phyloP scores from a whole-genome alignment of 2,888 invertebrate species.

The Himalopsyche kuldschensis region DNA sequence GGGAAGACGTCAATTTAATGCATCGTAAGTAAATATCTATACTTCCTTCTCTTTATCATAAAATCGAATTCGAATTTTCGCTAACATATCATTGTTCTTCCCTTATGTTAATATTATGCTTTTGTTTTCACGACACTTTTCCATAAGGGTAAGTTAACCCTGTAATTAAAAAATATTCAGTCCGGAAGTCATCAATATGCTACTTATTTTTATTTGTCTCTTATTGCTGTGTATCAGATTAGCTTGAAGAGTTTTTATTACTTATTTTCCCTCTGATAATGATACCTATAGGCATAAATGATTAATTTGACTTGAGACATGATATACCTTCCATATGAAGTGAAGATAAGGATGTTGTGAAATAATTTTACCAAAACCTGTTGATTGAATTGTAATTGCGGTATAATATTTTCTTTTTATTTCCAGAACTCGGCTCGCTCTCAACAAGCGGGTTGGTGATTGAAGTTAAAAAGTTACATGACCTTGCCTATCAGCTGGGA shows the following conservation, averaged over 20 bases:
- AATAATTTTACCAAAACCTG: background rate
- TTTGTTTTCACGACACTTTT: background rate
- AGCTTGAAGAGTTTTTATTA: too few species aligned
- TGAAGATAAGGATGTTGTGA: too few species aligned
- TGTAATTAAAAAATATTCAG: background rate
- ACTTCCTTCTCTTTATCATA: background rate
- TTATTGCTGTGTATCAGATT: too few species aligned
- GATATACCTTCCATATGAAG: too few species aligned
- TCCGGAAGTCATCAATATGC: background rate
- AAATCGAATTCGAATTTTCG: background rate
- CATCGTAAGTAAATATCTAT: slow-evolving; percentile 66
- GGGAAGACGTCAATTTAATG: slow-evolving; percentile 74
- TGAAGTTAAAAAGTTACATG: slow-evolving; percentile 92
- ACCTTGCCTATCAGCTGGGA: slow-evolving; percentile 91
- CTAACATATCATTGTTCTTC: background rate
- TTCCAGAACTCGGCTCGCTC: slow-evolving; percentile 71
- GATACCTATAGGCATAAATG: too few species aligned
- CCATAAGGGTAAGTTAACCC: too few species aligned
- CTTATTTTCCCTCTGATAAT: too few species aligned
- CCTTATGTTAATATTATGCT: background rate
- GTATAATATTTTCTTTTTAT: too few species aligned
- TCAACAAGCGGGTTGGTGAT: slow-evolving; percentile 83
- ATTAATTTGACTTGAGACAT: too few species aligned
- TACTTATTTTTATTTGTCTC: too few species aligned
- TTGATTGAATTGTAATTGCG: too few species aligned